Evolutionary conservation across 2,113 vertebrate species (phyloP).

Genomic region (Ondatra zibethicus): DNA sequence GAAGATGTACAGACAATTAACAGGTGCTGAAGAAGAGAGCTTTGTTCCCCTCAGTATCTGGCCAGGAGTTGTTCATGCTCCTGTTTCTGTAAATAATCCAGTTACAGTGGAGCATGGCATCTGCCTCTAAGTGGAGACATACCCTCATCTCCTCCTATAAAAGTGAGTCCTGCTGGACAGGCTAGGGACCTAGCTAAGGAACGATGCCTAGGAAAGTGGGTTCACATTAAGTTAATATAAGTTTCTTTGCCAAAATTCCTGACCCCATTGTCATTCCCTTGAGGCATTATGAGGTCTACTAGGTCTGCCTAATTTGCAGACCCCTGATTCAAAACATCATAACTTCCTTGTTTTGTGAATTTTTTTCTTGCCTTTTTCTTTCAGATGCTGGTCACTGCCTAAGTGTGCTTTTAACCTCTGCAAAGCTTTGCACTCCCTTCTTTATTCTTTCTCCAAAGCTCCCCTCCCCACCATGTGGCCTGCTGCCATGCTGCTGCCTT

Average conservation of each 20-base stretch:
- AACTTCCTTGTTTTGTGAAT: neutral
- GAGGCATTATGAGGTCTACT: neutral
- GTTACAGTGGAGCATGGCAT: neutral
- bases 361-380: neutral
- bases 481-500: neutral
- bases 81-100: neutral
- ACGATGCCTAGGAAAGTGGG: neutral
- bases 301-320: neutral
- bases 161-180: neutral
- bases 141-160: neutral
- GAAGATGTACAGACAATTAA: neutral
- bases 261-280: neutral
- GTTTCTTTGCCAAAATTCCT: neutral
- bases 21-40: neutral
- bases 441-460: neutral
- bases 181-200: neutral
- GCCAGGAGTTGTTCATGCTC: neutral
- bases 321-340: neutral
- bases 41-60: neutral
- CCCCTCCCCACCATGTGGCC: neutral
- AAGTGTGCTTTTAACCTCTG: neutral
- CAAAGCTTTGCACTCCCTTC: neutral
- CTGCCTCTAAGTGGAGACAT: neutral
- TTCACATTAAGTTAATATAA: neutral
- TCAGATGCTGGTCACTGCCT: neutral